Percentiles rank a stretch among this genome's conserved stretches.
Evolutionary conservation across 2,888 invertebrate species (phyloP).

Genomic region (Dasypogon diadema): DNA sequence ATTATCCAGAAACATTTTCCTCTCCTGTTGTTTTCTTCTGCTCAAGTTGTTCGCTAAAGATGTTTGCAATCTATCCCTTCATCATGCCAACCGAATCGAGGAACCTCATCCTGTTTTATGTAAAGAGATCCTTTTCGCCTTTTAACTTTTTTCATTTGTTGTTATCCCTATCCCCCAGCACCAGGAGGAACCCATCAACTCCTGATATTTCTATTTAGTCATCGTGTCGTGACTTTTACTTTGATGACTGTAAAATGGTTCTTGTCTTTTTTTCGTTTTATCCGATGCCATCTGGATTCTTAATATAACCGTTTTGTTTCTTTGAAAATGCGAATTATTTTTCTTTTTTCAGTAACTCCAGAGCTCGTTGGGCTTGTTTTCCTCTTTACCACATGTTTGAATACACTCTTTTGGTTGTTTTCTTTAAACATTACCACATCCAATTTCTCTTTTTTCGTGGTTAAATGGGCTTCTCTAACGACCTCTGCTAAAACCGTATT

Average conservation of each 20-base stretch:
- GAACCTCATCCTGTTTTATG: constrained; percentile 15
- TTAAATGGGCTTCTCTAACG: constrained; percentile 13
- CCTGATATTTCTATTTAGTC: constrained; percentile 49
- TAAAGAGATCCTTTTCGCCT: constrained; percentile 45
- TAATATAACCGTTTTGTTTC: constrained; percentile 37
- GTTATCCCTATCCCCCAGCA: not conserved
- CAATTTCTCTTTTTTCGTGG: not conserved
- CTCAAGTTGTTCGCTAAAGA: constrained; percentile 36
- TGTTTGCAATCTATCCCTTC: constrained; percentile 44
- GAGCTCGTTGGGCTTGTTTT: constrained; percentile 31
- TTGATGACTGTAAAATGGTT: constrained; percentile 45
- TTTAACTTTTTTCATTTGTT: constrained; percentile 43
- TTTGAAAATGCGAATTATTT: constrained; percentile 37
- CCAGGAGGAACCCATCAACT: constrained; percentile 15
- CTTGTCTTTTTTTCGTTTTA: constrained; percentile 16
- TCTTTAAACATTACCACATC: constrained; percentile 14
- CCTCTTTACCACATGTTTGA: constrained; percentile 27
- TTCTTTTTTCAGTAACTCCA: not conserved
- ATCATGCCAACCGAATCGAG: constrained; percentile 34
- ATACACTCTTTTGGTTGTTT: constrained; percentile 3
- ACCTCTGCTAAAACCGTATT: not conserved
- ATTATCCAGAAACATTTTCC: constrained; percentile 33
- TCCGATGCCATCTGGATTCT: constrained; percentile 3
- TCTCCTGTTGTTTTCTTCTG: constrained; percentile 35
- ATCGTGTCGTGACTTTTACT: constrained; percentile 48